These are phyloP conservation scores for Noctua comes DNA, from an alignment of 2,888 invertebrate genomes.

Conservation along the genomic window DNA sequence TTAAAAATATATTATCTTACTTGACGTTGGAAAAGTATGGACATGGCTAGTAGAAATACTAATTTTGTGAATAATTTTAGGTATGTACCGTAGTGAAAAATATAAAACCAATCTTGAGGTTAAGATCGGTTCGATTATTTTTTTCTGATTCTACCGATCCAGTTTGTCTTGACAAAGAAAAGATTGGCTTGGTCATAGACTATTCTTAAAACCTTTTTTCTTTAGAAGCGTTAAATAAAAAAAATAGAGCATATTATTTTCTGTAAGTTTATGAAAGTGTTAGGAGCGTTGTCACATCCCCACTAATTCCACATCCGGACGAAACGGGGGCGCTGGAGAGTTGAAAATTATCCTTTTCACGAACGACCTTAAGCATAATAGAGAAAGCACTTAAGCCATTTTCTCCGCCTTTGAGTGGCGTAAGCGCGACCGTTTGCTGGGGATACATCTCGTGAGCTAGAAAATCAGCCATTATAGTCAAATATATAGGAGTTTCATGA, in stretches of 20 bases:
- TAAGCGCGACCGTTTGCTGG: slow-evolving; percentile 89
- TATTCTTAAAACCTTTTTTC: background rate
- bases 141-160: background rate
- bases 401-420: slow-evolving; percentile 90
- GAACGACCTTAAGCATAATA: slow-evolving; percentile 90
- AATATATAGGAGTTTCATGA: slow-evolving; percentile 80
- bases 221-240: background rate
- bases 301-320: slow-evolving; percentile 71
- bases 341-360: slow-evolving; percentile 91
- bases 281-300: slow-evolving; percentile 72
- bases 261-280: background rate
- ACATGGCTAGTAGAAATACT: slow-evolving; percentile 18
- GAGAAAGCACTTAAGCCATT: slow-evolving; percentile 91
- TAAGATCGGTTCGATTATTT: background rate
- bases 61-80: background rate
- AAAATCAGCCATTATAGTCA: slow-evolving; percentile 88
- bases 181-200: background rate
- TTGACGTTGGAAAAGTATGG: slow-evolving; percentile 77
- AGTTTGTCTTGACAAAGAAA: background rate
- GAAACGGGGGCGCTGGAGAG: slow-evolving; percentile 85
- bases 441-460: slow-evolving; percentile 89
- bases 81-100: background rate
- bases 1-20: slow-evolving; percentile 89
- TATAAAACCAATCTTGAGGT: background rate
- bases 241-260: background rate